Conservation (phyloP, 2,888 invertebrate genomes). For the Nysson spinosus region DNA sequence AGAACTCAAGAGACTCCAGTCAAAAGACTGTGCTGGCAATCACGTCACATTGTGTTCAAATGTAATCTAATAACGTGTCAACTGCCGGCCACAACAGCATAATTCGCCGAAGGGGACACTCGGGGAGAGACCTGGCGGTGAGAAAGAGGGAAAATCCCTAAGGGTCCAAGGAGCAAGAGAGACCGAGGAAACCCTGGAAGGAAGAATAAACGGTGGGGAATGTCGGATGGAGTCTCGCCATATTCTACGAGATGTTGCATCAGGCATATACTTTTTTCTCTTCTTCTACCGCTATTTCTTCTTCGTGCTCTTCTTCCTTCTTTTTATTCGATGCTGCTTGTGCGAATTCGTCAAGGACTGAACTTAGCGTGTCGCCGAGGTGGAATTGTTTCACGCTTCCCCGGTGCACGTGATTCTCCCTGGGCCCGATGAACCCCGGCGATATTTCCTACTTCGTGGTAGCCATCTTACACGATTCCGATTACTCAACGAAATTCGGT, state of each 20-base stretch:
- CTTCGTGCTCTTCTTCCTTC: too few species aligned
- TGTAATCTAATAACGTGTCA: constrained; percentile 68
- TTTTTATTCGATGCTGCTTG: too few species aligned
- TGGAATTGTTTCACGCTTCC: constrained; percentile 13
- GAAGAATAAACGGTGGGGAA: not conserved
- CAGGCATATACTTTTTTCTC: constrained; percentile 52
- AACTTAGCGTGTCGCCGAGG: not conserved
- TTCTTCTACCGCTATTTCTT: constrained; percentile 38
- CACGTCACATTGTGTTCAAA: constrained; percentile 64
- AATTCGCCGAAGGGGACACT: constrained; percentile 51
- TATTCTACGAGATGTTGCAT: constrained; percentile 57
- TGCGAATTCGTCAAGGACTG: constrained; percentile 40
- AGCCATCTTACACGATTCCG: too few species aligned
- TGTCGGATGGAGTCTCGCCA: constrained; percentile 49
- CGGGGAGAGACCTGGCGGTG: constrained; percentile 17
- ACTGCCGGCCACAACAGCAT: constrained; percentile 57
- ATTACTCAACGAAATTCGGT: too few species aligned
- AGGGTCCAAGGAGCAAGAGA: constrained; percentile 6
- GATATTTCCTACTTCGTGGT: not conserved
- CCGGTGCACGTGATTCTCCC: not conserved
- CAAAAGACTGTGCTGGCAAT: constrained; percentile 56
- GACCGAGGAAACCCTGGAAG: constrained; percentile 3
- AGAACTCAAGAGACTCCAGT: constrained; percentile 24
- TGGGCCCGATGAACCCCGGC: not conserved
- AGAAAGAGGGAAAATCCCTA: constrained; percentile 25